These are phyloP conservation scores for Aurelia aurita DNA, from an alignment of 30 jellyfish, hydroid and myxozoan genomes.

Conservation along the genomic window DNA sequence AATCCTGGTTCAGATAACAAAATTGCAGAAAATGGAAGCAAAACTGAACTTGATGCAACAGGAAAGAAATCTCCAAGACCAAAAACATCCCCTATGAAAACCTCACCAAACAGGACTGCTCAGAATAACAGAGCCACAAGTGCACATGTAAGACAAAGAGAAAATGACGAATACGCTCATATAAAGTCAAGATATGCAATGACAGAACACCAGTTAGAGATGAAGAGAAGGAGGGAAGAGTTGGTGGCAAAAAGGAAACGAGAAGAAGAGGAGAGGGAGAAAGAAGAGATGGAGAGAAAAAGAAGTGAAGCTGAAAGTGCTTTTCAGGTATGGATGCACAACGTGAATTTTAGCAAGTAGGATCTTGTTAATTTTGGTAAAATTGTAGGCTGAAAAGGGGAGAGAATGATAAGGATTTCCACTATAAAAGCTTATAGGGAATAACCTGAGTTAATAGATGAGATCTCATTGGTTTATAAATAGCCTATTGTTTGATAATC, in stretches of 20 bases:
- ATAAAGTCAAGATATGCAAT: slow-evolving; percentile 88
- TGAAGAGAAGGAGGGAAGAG: slow-evolving; percentile 85
- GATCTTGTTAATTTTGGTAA: background rate
- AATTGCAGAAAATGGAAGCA: background rate
- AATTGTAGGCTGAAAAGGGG: too few species aligned
- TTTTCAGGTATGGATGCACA: slow-evolving; percentile 71
- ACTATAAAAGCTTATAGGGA: too few species aligned
- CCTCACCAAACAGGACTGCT: background rate
- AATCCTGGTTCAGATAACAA: background rate
- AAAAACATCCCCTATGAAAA: slow-evolving; percentile 67
- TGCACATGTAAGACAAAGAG: slow-evolving; percentile 40
- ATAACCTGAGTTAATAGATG: too few species aligned
- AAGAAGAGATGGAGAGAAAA: slow-evolving; percentile 73
- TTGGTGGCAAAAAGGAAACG: slow-evolving; percentile 76
- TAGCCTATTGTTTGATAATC: too few species aligned
- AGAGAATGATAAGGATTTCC: too few species aligned
- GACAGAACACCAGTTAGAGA: slow-evolving; percentile 93
- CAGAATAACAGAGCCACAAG: slow-evolving; percentile 27
- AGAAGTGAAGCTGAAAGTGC: slow-evolving; percentile 92
- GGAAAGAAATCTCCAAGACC: slow-evolving; percentile 45
- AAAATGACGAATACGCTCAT: slow-evolving; percentile 80
- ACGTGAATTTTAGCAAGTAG: background rate
- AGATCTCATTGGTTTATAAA: too few species aligned
- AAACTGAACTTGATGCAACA: background rate
- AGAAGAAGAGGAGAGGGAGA: slow-evolving; percentile 84